Evolutionary conservation across 2,888 invertebrate species (phyloP), one percentile per base, ranked within the genome.

Genomic region (Pachymerium ferrugineum): DNA sequence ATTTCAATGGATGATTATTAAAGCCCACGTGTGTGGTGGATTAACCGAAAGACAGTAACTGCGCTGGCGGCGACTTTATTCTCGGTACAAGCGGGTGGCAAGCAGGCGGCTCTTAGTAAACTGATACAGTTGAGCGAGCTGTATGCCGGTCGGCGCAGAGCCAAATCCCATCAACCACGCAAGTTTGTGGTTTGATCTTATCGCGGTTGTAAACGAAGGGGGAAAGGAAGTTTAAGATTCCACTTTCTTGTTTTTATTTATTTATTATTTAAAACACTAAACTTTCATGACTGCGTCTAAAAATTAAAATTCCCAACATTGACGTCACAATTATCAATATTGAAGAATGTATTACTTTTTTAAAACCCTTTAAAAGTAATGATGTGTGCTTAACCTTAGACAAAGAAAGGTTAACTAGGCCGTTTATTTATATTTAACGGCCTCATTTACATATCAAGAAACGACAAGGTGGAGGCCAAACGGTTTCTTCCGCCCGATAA

Each of bases 1-100:
- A 22, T 54, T 54, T 22, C 47, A 22, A 54, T 54, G 47, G 47
- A 54, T 54, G 19, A 54, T 54, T 54, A 54, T 54, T 54, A 5
- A 22, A 54, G 47, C 47, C 47, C 47, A 54, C 47, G 47, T 54
- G 47, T 54, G 47, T 19, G 47, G 47, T 54, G 47, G 47, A 54
- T 10, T 2, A 19, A 22, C 47, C 22, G 47, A 54, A n/a, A 54
- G 47, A 54, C 47, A 54, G 47, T 19, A 54, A 54, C 47, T 54
- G 47, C 16, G 47, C 47, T 54, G 47, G 47, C 47, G 47, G 47
- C 47, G 19, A 22, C 47, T 54, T 54, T 54, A 8, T 10, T 22
- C 22, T 54, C 47, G 6, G 47, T 22, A 54, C 47, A 22, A 22
- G 47, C 47, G 47, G 47, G 47, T 54, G 47, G n/a, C 47, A 54